Base-by-base conservation (phyloP, 2,797 vertebrate species). In the Discoglossus pictus region DNA sequence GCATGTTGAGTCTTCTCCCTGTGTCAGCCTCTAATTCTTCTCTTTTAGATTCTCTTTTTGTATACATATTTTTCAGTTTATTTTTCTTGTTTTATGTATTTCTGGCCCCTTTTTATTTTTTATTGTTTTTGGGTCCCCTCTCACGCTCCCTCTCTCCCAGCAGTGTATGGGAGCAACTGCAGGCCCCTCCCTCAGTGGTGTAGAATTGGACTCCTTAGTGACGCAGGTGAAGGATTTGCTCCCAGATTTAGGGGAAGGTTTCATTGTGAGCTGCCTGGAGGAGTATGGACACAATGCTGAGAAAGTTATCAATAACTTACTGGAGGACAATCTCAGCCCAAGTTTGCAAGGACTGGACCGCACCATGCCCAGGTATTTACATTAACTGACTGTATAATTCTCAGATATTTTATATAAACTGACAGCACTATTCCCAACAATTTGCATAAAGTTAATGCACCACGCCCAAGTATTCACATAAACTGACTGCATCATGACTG, bases 241-340 rank as follows among this genome's bases (percentile, higher is more conserved):
- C 38, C 95, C 97, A 0, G 92, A 97, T 10, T 72, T 98, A 0
- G 95, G 95, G 0, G 95, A 99, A 72, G 97, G 96, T 40, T 99
- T 98, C 75, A 84, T 99, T 77, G 75, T 98, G 81, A 92, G 92
- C 69, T 98, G 97, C 72, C 86, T 99, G 76, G 76, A 93, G 39
- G 91, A 94, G 76, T 97, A 95, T 21, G 10, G 74, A 74, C 94
- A 93, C 42, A 79, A 81, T 21, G 73, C 90, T 0, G 96, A 98
- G 85, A 84, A 90, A 63, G 95, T 96, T 61, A 96, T 99, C 88
- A 97, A 98, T 86, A 92, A 98, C 82, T 89, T 99, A 71, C 87
- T 99, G 53, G 97, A 99, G 78, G 89, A 91, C 13, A 89, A 84
- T 7, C 80, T 99, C 65, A 66, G 86, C 2, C 87, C 93, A 0